phyloP scores from a whole-genome alignment of 2,797 vertebrate species.

The Micropoecilia bifurca region DNA sequence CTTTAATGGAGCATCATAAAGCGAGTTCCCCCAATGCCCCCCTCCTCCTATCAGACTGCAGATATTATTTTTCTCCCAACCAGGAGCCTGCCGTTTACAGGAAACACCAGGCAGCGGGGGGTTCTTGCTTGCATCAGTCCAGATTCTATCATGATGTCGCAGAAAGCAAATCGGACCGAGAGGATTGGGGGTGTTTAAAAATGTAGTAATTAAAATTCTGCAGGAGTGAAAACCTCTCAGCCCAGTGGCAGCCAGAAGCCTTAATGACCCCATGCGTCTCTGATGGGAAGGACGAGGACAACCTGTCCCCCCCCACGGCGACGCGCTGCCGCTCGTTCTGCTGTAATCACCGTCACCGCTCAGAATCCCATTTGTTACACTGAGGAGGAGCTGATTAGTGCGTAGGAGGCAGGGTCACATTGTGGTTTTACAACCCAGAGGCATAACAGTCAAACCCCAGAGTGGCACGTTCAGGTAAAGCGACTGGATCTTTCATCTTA shows the following conservation, averaged over 20 bases:
- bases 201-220: conserved; percentile 24
- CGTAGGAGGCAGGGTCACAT: conserved; percentile 3
- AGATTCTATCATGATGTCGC: not conserved
- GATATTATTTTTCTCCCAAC: conserved; percentile 38
- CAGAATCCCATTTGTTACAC: conserved; percentile 29
- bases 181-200: not conserved
- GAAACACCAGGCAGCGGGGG: conserved; percentile 20
- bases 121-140: conserved; percentile 10
- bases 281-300: not conserved
- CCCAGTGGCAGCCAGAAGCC: not conserved
- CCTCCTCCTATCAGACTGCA: conserved; percentile 13
- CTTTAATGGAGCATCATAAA: conserved; percentile 41
- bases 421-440: not conserved
- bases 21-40: not conserved
- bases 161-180: not conserved
- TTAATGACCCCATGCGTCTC: not conserved
- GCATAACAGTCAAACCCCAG: not conserved
- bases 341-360: conserved; percentile 34
- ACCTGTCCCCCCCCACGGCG: not conserved
- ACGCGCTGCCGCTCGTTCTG: conserved; percentile 8
- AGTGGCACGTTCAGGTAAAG: not conserved
- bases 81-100: conserved; percentile 14
- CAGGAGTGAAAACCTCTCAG: conserved; percentile 5
- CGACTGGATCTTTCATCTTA: not conserved
- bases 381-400: conserved; percentile 18